Percentiles rank a stretch among this genome's conserved stretches.
Evolutionary conservation across 2,888 invertebrate genomes (phyloP).

Genomic region (Cantharis nigra): DNA sequence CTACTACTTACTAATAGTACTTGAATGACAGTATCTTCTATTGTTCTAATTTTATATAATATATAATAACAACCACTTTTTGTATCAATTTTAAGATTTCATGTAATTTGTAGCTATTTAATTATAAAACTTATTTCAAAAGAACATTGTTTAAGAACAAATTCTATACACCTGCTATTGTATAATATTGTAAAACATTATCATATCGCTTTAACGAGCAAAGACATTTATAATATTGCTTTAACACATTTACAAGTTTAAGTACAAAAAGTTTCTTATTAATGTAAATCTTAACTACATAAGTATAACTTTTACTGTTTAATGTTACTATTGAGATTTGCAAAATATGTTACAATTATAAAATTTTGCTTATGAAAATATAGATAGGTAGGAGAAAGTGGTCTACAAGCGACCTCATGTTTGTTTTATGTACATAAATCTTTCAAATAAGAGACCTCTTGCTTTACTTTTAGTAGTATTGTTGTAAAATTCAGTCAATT

Average conservation of each 20-base stretch:
- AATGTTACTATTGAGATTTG: background rate
- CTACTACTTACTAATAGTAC: too few species aligned
- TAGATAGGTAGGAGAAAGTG: too few species aligned
- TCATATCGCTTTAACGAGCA: conserved; percentile 8
- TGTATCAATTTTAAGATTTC: too few species aligned
- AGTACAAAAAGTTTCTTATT: conserved; percentile 7
- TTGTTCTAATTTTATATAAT: too few species aligned
- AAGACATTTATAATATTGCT: conserved; percentile 15
- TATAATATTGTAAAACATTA: conserved; percentile 7
- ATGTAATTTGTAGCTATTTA: background rate
- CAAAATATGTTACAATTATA: background rate
- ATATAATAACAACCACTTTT: too few species aligned
- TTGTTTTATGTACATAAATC: too few species aligned
- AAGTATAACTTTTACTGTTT: background rate
- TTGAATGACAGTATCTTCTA: too few species aligned
- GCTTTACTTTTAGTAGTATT: too few species aligned
- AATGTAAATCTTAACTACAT: background rate
- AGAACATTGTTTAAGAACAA: background rate
- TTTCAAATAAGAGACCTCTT: too few species aligned
- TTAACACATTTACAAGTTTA: conserved; percentile 7
- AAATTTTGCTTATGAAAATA: background rate
- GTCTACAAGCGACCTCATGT: too few species aligned
- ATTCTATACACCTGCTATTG: conserved; percentile 2
- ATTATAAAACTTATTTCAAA: background rate
- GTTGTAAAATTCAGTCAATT: too few species aligned